Conservation (phyloP, 2,888 invertebrate genomes). For the Cantharis rustica region DNA sequence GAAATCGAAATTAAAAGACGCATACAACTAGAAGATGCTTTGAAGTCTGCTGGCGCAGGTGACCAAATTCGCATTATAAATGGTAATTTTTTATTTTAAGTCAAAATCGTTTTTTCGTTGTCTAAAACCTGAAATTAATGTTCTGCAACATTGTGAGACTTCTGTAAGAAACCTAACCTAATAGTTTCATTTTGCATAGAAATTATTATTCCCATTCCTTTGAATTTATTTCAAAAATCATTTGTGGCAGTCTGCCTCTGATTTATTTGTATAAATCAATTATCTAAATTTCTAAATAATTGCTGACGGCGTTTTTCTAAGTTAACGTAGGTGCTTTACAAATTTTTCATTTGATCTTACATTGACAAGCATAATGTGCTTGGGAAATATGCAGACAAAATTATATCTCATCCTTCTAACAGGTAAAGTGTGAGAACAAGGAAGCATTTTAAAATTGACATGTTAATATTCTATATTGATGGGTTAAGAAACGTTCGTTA, state of each 20-base stretch:
- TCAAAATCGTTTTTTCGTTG: too few species aligned
- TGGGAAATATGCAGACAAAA: conserved; percentile 15
- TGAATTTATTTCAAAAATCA: background rate
- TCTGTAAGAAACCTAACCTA: too few species aligned
- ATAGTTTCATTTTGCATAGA: too few species aligned
- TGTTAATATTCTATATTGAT: conserved; percentile 28
- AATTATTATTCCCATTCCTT: too few species aligned
- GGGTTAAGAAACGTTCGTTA: conserved; percentile 11
- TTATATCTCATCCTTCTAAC: conserved; percentile 18
- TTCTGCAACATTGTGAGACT: too few species aligned
- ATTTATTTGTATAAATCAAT: background rate
- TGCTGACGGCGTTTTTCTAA: background rate
- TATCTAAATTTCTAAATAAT: background rate
- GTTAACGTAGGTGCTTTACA: conserved; percentile 5
- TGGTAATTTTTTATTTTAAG: conserved; percentile 60
- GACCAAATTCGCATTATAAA: conserved; percentile 81
- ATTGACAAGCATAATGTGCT: conserved; percentile 21
- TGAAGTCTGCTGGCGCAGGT: conserved; percentile 76
- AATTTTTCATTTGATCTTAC: conserved; percentile 8
- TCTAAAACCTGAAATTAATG: too few species aligned
- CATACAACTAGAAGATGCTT: conserved; percentile 78
- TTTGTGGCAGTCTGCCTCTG: background rate
- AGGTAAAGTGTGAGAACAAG: conserved; percentile 39
- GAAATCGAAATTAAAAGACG: conserved; percentile 81
- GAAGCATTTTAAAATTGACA: conserved; percentile 34